Evolutionary conservation across 1,140 invertebrate genomes (phyloP).

Genomic region (Octopus bimaculoides): DNA sequence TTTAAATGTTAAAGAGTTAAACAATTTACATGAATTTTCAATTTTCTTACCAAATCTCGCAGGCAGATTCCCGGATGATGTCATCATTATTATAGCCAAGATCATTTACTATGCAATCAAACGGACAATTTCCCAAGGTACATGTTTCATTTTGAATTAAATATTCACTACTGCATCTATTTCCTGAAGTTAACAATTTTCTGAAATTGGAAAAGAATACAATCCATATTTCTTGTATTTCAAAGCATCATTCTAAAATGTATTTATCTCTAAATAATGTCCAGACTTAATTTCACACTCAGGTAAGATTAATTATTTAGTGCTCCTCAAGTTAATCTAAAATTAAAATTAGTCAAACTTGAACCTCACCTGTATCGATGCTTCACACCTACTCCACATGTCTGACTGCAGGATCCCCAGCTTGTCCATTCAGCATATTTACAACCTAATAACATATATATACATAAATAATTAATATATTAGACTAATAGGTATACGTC

Average conservation of each 20-base stretch:
- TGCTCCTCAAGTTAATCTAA: too few relatives aligned
- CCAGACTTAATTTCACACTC: too few relatives aligned
- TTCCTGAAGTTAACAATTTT: background rate
- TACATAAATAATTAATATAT: too few relatives aligned
- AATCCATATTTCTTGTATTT: too few relatives aligned
- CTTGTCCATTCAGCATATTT: slow-evolving; percentile 12
- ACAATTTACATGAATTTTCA: background rate
- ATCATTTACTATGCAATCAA: background rate
- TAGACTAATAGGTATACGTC: too few relatives aligned
- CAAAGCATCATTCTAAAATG: too few relatives aligned
- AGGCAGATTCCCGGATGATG: background rate
- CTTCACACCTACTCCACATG: slow-evolving; percentile 14
- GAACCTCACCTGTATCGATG: background rate
- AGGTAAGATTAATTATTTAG: too few relatives aligned
- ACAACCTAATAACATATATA: slow-evolving; percentile 14
- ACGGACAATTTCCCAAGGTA: background rate
- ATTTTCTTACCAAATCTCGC: background rate
- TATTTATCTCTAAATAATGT: too few relatives aligned
- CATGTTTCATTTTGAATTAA: background rate
- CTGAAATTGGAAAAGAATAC: background rate
- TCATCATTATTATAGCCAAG: background rate
- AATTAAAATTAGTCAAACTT: too few relatives aligned
- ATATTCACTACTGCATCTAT: background rate
- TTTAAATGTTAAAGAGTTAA: too few relatives aligned
- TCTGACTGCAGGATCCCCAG: slow-evolving; percentile 12